Conservation (phyloP, 2,888 invertebrate species). For the Plutella xylostella region DNA sequence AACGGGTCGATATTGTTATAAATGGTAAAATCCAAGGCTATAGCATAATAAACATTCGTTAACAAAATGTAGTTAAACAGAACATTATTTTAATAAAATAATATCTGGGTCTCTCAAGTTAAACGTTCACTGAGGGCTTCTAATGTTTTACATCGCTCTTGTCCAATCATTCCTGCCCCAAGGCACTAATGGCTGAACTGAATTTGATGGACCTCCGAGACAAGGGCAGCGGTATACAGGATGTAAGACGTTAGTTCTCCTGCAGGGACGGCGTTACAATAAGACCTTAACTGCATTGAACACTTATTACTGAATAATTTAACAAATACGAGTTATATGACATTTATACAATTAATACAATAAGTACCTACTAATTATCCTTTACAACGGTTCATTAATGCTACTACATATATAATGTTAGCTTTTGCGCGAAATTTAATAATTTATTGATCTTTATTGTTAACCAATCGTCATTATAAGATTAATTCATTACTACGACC, state of each 20-base stretch:
- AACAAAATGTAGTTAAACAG: constrained; percentile 63
- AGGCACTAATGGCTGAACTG: too few species aligned
- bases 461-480: constrained; percentile 4
- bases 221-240: neutral
- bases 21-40: constrained; percentile 67
- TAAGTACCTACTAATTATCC: constrained; percentile 35
- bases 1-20: constrained; percentile 70
- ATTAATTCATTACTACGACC: constrained; percentile 1
- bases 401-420: constrained; percentile 42
- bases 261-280: neutral
- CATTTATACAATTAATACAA: constrained; percentile 55
- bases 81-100: constrained; percentile 63
- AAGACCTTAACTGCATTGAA: neutral
- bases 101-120: constrained; percentile 50
- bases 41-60: constrained; percentile 66
- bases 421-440: constrained; percentile 27
- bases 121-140: constrained; percentile 24
- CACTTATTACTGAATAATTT: neutral
- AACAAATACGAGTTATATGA: constrained; percentile 1
- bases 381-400: constrained; percentile 32
- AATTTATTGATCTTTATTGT: constrained; percentile 6
- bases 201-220: too few species aligned
- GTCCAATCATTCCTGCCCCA: too few species aligned
- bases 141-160: neutral
- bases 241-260: constrained; percentile 3